A percentile compares a stretch with the other conserved stretches of the same genome.
phyloP scores from a whole-genome alignment of 2,888 invertebrate genomes.

The Stramonita haemastoma region DNA sequence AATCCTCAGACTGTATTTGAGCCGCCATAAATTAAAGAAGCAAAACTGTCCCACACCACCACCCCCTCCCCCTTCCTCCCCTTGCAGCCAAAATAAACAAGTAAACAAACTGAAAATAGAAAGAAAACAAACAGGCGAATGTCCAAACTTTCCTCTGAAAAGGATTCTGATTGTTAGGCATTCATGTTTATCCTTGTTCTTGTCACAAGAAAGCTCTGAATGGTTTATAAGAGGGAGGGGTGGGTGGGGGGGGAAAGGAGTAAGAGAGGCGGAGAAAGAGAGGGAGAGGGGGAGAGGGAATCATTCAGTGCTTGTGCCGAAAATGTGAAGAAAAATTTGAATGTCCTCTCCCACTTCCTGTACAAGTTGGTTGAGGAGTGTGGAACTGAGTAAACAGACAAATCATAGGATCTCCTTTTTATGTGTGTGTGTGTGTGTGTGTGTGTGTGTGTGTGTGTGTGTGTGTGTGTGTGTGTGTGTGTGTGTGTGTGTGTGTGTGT shows the following conservation, averaged over 20 bases:
- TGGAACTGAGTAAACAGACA: too few species aligned
- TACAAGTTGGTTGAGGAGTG: too few species aligned
- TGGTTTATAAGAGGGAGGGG: background rate
- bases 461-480: background rate
- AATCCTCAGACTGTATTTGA: background rate
- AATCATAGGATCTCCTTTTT: too few species aligned
- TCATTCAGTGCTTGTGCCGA: too few species aligned
- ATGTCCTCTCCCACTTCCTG: too few species aligned
- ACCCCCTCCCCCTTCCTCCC: background rate
- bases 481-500: background rate
- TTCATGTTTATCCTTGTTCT: too few species aligned
- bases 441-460: background rate
- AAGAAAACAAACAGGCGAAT: too few species aligned
- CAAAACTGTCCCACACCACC: background rate
- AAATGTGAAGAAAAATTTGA: too few species aligned
- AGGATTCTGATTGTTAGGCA: too few species aligned
- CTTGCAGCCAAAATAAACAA: background rate
- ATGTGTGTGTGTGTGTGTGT: background rate
- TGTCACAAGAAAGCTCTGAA: too few species aligned
- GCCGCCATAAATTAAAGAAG: too few species aligned
- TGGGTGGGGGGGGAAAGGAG: background rate
- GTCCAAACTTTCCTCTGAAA: too few species aligned
- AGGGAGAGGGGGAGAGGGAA: background rate
- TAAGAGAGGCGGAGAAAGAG: background rate
- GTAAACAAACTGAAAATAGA: background rate